Evolutionary conservation across 2,113 vertebrate species (phyloP), one percentile per base, ranked within the genome.

Genomic region (Prionailurus viverrinus): DNA sequence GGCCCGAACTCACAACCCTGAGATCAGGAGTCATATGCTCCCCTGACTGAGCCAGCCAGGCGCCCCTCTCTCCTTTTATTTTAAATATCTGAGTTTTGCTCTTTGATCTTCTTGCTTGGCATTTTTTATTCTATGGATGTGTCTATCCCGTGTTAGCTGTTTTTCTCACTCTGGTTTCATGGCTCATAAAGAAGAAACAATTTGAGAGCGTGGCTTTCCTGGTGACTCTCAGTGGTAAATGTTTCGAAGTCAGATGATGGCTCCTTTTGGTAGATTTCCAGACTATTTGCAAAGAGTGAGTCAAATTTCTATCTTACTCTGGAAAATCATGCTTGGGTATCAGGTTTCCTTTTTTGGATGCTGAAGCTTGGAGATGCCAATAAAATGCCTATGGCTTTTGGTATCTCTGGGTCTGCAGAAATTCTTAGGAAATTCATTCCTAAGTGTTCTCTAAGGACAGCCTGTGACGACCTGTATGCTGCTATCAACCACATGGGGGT

Each of bases 171-270:
- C 63, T 94, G 15, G 48, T 92, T 97, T 97, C 88, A 91, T 63
- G 92, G 88, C 81, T 97, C 74, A 89, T 86, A 95, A 96, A 94
- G 21, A 87, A 96, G 90, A 93, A 96, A 96, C 85, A 83, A 87
- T 55, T 90, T 92, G 83, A 61, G 55, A 90, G 51, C 0, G 0
- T 51, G 61, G 45, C 31, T 48, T 91, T 92, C 31, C 85, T 91
- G 81, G 92, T 92, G 80, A 73, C 29, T 81, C 41, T 48, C 65
- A 48, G 58, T 82, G 84, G 39, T 89, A 61, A 94, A 74, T 58
- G 58, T 95, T 96, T 96, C 68, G 25, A 94, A 93, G 78, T 92
- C 61, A 78, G 55, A 86, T 31, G 51, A 89, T 81, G 58, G 68
- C 33, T 88, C 21, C 27, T 15, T 89, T 39, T 1, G 61, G 69